Conservation (phyloP, 1,140 invertebrate species). For the Heliconius nattereri region DNA sequence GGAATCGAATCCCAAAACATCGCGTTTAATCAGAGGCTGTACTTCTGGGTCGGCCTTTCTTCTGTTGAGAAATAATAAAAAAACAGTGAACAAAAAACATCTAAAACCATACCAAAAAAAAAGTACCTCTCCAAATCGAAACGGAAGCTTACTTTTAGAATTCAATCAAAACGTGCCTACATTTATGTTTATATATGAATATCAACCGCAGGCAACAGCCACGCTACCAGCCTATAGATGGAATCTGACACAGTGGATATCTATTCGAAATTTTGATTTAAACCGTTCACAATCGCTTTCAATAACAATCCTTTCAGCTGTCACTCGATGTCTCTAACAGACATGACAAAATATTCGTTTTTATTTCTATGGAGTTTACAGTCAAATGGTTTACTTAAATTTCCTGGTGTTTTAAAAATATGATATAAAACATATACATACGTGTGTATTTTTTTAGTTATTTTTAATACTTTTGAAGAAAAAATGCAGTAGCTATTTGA, state of each 20-base stretch:
- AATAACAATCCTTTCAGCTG: conserved; percentile 34
- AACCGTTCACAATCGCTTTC: conserved; percentile 18
- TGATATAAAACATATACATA: too few species aligned
- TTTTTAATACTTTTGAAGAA: too few species aligned
- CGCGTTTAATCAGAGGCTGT: too few species aligned
- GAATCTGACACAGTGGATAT: conserved; percentile 15
- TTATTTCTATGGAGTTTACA: conserved; percentile 21
- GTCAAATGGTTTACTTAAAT: background rate
- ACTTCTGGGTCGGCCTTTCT: background rate
- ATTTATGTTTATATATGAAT: background rate
- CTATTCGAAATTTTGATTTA: conserved; percentile 24
- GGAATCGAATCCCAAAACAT: too few species aligned
- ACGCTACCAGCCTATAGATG: background rate
- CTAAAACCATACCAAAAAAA: background rate
- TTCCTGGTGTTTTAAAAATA: background rate
- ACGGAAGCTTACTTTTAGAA: background rate
- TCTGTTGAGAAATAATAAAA: background rate
- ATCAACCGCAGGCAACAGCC: background rate
- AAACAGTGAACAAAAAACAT: background rate
- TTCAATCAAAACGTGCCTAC: background rate
- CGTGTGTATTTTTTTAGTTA: background rate
- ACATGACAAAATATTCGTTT: conserved; percentile 29
- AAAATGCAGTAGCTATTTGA: too few species aligned
- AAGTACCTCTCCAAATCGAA: background rate
- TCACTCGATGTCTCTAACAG: conserved; percentile 22